A percentile compares a stretch with the other conserved stretches of the same genome.
Conservation (phyloP, 2,113 vertebrate genomes). For the Triplophysa rosa region DNA sequence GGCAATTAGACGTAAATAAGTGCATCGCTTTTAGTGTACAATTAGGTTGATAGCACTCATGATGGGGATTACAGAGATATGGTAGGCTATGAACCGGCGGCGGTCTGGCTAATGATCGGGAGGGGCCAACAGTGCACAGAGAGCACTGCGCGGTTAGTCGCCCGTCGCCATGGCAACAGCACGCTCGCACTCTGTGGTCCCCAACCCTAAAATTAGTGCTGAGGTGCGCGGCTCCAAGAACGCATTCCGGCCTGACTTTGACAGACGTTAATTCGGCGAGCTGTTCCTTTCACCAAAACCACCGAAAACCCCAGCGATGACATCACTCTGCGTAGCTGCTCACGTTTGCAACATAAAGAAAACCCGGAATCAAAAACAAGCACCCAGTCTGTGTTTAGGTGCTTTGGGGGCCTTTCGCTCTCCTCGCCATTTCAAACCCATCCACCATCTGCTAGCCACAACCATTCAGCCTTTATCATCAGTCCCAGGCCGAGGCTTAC, state of each 20-base stretch:
- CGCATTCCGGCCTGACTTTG: slow-evolving; percentile 53
- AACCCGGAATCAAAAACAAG: slow-evolving; percentile 53
- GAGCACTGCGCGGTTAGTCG: slow-evolving; percentile 66
- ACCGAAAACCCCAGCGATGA: slow-evolving; percentile 26
- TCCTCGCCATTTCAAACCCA: slow-evolving; percentile 55
- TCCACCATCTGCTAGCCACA: slow-evolving; percentile 69
- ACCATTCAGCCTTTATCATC: slow-evolving; percentile 66
- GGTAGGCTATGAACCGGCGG: slow-evolving; percentile 43
- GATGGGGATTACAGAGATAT: slow-evolving; percentile 27
- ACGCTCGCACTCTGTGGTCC: slow-evolving; percentile 71
- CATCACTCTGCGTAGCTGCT: slow-evolving; percentile 32
- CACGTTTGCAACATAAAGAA: slow-evolving; percentile 27
- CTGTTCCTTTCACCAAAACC: slow-evolving; percentile 22
- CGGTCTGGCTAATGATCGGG: slow-evolving; percentile 53
- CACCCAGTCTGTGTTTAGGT: slow-evolving; percentile 58
- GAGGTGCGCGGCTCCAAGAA: slow-evolving; percentile 74
- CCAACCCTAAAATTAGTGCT: slow-evolving; percentile 79
- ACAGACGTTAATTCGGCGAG: slow-evolving; percentile 27
- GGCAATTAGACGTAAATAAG: slow-evolving; percentile 31
- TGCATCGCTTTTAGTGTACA: slow-evolving; percentile 32
- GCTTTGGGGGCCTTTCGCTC: slow-evolving; percentile 55
- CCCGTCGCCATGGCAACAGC: slow-evolving; percentile 72
- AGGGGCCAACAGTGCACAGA: slow-evolving; percentile 60
- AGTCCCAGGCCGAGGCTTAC: slow-evolving; percentile 55
- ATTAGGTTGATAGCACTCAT: slow-evolving; percentile 31